Evolutionary conservation across 1,140 invertebrate genomes (phyloP).

Genomic region (Pentalonia nigronervosa): DNA sequence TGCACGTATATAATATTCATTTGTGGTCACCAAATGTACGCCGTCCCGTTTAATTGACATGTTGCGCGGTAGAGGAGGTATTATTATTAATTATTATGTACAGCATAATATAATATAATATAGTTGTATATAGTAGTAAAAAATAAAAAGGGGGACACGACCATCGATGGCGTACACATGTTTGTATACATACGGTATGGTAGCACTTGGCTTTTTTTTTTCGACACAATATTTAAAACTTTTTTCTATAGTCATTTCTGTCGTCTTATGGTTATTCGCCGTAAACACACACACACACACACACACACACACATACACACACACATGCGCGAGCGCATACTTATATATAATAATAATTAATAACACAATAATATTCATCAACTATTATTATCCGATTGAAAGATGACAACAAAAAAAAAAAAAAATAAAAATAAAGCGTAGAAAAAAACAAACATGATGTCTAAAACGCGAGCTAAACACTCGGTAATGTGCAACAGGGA

Average conservation of each 20-base stretch:
- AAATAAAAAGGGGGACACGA: conserved; percentile 26
- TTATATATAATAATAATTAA: not conserved
- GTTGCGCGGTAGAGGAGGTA: conserved; percentile 49
- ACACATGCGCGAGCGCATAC: not conserved
- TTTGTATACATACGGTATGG: conserved; percentile 39
- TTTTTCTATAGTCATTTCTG: not conserved
- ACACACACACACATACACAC: not conserved
- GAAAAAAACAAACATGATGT: conserved; percentile 24
- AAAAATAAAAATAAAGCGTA: conserved; percentile 42
- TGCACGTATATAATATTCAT: conserved; percentile 1
- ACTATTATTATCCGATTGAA: conserved; percentile 58
- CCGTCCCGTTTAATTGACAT: conserved; percentile 52
- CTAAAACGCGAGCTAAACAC: conserved; percentile 56
- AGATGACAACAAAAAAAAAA: conserved; percentile 3
- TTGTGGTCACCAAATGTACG: conserved; percentile 56
- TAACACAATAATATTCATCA: conserved; percentile 37
- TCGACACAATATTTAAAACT: not conserved
- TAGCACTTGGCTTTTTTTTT: conserved; percentile 41
- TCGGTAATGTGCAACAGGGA: conserved; percentile 50
- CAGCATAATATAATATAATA: not conserved
- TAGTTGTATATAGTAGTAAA: not conserved
- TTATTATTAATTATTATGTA: conserved; percentile 50
- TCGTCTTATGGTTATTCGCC: conserved; percentile 26
- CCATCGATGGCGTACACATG: conserved; percentile 55
- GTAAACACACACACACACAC: not conserved